Evolutionary conservation across 2,888 invertebrate genomes (phyloP), one percentile per base, ranked within the genome.

Genomic region (Ornithoptera priamus): DNA sequence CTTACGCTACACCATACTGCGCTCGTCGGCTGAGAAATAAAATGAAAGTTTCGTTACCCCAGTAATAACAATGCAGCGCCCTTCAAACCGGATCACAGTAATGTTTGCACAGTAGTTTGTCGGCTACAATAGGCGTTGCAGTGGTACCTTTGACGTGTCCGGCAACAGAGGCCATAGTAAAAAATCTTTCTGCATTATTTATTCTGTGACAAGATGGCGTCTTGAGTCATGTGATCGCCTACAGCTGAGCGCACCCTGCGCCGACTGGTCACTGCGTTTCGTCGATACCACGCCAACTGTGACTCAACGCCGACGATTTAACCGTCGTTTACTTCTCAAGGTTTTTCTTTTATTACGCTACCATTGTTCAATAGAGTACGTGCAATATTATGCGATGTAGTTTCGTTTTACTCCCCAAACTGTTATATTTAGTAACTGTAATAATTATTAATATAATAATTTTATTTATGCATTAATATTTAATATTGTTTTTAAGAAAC

Each of bases 121-220:
- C 30, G 30, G 30, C 30, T 30, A 5, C 30, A 30, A 30, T 30
- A 30, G 30, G 30, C 30, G 30, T 3, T 30, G 30, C 30, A 0
- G 5, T 30, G 30, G 30, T 3, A 5, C 3, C 30, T 0, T 30
- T 30, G 30, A 30, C 30, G 30, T 30, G 3, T 30, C 5, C 3
- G 30, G 5, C 30, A 30, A 30, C 30, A 3, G 30, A 30, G 3
- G 50, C 15, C 50, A 18, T 50, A 12, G 50, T 17, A 50, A 50
- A 50, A 0, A 50, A 50, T 50, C 50, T 18, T 17, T 15, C 15
- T 22, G 12, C n/a, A 39, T 39, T 42, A 42, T 39, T 10, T 61
- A 60, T 8, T 67, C 67, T 62, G 24, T 30, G 62, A n/a, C 39
- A 39, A 24, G 22, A 62, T 61, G 57, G n/a, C 67, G 58, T 58